These are phyloP conservation scores for Nemurella pictetii DNA, from an alignment of 2,888 invertebrate species.

Conservation along the genomic window DNA sequence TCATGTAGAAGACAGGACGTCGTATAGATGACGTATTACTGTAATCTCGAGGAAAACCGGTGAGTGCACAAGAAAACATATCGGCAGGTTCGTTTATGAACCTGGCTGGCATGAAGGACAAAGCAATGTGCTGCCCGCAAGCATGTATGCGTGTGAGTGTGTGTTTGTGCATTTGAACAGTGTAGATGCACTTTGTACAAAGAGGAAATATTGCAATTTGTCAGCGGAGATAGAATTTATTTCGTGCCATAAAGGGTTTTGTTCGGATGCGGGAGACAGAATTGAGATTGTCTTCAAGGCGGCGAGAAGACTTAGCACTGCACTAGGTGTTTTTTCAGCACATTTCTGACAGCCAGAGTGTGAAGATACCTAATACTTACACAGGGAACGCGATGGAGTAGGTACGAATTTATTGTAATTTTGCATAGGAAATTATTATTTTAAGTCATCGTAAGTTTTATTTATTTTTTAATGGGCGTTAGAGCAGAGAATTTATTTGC, in stretches of 20 bases:
- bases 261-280: too few relatives aligned
- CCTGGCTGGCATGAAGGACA: neutral
- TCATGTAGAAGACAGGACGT: constrained; percentile 8
- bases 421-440: neutral
- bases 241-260: neutral
- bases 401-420: neutral
- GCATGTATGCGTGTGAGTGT: neutral
- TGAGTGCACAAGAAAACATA: neutral
- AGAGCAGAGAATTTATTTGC: neutral
- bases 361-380: neutral
- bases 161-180: neutral
- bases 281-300: too few relatives aligned
- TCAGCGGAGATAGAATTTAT: neutral
- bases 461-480: neutral
- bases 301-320: too few relatives aligned
- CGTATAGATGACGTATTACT: constrained; percentile 20
- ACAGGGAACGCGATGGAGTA: neutral
- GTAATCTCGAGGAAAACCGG: constrained; percentile 17
- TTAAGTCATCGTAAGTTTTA: neutral
- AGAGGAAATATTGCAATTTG: neutral
- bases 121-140: neutral
- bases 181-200: neutral
- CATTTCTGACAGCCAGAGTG: neutral
- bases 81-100: neutral
- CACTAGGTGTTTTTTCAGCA: neutral